Evolutionary conservation across 2,888 invertebrate species (phyloP), one percentile per base, ranked within the genome.

Genomic region (Acleris holmiana): DNA sequence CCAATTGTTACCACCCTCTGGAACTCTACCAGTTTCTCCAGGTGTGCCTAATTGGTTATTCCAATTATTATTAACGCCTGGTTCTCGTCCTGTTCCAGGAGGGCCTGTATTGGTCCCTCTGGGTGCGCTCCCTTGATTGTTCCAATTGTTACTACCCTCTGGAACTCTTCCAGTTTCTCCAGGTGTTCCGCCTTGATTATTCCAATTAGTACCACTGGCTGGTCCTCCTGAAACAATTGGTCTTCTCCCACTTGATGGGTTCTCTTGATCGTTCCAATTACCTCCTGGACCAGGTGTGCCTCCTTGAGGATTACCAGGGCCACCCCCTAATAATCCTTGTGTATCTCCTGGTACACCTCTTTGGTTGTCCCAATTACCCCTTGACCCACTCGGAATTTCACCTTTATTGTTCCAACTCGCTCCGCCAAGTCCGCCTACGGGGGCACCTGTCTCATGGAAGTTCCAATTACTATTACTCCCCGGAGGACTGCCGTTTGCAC

Each of bases 101-200:
- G 51, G 18, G 2, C 35, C 51, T 10, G 25, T 58, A 40, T 49
- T 51, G 13, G 78, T 77, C 47, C 70, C 69, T 25, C 47, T 8
- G 8, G 47, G 19, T 18, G 18, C 47, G 7, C 47, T 13, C 18
- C 46, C 46, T 53, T 55, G 65, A 7, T 44, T 47, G 15, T 50
- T 25, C 50, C 29, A 50, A 15, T 15, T 18, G 6, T 23, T n/a
- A 21, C 48, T 57, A 41, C 67, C 70, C 7, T 55, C 61, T 4
- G 50, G 50, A 44, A 44, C 21, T 1, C 17, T 17, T 1, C 44
- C 40, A 44, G 18, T 41, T 29, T 8, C 29, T 29, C 8, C 29
- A 29, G 29, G 29, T 8, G 29, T 29, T 7, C 35, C 59, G 18
- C 58, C 55, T 41, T 65, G 69, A 17, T 23, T 18, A 6, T 56